Evolutionary conservation across 2,888 invertebrate species (phyloP), one percentile per base, ranked within the genome.

Genomic region (Drosophila diplacantha): DNA sequence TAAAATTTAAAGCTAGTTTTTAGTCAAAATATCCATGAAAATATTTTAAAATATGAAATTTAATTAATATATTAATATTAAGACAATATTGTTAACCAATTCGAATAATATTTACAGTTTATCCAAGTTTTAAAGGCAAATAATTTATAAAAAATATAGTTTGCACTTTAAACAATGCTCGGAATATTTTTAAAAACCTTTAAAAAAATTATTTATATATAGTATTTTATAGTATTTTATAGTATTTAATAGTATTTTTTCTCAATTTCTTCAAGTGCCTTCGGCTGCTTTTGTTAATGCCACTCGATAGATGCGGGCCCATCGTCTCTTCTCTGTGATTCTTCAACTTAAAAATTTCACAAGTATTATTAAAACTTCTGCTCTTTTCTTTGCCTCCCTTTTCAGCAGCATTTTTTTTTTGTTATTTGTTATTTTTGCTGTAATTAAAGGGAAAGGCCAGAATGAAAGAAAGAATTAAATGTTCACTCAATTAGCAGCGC

Each of bases 401-500:
- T n/a, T 8, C 35, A 35, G 4, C 7, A 5, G 4, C 7, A 4
- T n/a, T 35, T 11, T 1, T 24, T 8, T 34, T 31, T 22, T 35
- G 18, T 46, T 16, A 11, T 43, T 49, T 11, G 39, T 54, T 20
- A 20, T 57, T 47, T 20, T 24, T 24, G 41, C 20, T 37, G 59
- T 52, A 68, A 68, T 68, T 68, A 68, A 69, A 47, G 29, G 50
- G 44, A 53, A 35, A 41, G 38, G 46, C 50, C 32, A 50, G 50
- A 38, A 35, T 35, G 16, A 29, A 37, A 8, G 38, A n/a, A 50
- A 26, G 67, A 67, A 46, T 67, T 67, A 61, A 61, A 51, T 55
- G 51, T 43, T 57, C 63, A 75, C 78, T 73, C 81, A 78, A 78
- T 78, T 78, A 78, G 77, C 79, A 81, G 37, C 74, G 62, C 75